Conservation (phyloP, 2,113 vertebrate species). For the Corydoras sp. region DNA sequence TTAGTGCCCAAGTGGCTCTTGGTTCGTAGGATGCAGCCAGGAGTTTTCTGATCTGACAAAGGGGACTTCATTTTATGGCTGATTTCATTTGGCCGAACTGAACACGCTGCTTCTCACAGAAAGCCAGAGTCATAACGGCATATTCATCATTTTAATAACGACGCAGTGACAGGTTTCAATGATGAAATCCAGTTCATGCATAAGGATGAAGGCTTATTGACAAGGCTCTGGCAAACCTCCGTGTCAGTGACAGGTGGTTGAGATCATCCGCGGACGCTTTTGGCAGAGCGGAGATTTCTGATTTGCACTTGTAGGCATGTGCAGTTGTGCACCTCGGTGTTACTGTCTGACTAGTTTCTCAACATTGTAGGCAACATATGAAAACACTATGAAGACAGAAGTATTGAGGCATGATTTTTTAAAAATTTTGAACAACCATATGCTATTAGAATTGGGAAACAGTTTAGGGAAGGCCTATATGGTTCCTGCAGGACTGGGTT, state of each 20-base stretch:
- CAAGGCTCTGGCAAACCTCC: constrained; percentile 11
- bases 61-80: constrained; percentile 15
- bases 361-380: no score
- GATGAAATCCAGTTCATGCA: constrained; percentile 21
- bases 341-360: no score
- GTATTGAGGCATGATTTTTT: no score
- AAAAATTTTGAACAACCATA: no score
- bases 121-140: constrained; percentile 1
- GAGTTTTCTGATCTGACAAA: constrained; percentile 15
- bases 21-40: constrained; percentile 1
- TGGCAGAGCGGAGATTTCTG: not conserved
- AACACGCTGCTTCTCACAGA: constrained; percentile 6
- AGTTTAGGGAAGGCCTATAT: no score
- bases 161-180: constrained; percentile 14
- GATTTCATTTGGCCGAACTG: constrained; percentile 14
- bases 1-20: not conserved
- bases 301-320: not conserved
- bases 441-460: no score
- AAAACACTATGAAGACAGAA: no score
- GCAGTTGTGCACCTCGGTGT: no score
- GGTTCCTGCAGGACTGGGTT: no score
- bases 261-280: constrained; percentile 8
- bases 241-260: constrained; percentile 10
- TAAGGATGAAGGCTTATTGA: constrained; percentile 15
- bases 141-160: constrained; percentile 19